Conservation (phyloP, 2,797 vertebrate genomes). For the Anas georgica region DNA sequence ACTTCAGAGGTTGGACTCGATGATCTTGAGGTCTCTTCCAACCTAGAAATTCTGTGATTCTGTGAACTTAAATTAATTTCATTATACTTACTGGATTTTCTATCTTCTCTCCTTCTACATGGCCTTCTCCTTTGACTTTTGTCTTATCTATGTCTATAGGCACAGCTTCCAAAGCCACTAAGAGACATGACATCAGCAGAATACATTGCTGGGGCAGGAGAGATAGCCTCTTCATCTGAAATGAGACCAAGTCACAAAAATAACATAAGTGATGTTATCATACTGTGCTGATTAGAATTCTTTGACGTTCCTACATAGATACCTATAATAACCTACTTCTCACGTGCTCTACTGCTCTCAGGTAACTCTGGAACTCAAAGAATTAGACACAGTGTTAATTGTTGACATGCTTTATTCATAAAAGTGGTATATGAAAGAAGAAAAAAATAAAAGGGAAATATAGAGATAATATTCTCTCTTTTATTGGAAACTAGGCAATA, state of each 20-base stretch:
- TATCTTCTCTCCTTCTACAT: constrained; percentile 79
- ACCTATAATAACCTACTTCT: not conserved
- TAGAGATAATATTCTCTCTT: not conserved
- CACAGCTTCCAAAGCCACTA: constrained; percentile 83
- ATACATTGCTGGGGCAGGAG: constrained; percentile 70
- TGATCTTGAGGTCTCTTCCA: too few relatives aligned
- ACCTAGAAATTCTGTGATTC: too few relatives aligned
- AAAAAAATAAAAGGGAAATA: not conserved
- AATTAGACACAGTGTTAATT: not conserved
- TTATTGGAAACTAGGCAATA: not conserved
- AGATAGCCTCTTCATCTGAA: constrained; percentile 85
- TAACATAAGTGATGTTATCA: not conserved
- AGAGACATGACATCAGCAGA: constrained; percentile 79
- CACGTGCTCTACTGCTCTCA: not conserved
- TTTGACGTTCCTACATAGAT: not conserved
- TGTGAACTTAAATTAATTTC: not conserved
- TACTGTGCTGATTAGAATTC: not conserved
- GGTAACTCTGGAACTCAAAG: not conserved
- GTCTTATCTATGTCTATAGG: constrained; percentile 95
- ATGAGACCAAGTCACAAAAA: constrained; percentile 28
- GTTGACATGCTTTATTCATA: not conserved
- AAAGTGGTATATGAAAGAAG: not conserved
- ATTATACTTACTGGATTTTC: constrained; percentile 86
- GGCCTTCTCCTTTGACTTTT: constrained; percentile 83
- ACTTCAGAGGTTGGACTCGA: too few relatives aligned